phyloP scores from a whole-genome alignment of 1,140 invertebrate species.

The Sminthurinus signatus region DNA sequence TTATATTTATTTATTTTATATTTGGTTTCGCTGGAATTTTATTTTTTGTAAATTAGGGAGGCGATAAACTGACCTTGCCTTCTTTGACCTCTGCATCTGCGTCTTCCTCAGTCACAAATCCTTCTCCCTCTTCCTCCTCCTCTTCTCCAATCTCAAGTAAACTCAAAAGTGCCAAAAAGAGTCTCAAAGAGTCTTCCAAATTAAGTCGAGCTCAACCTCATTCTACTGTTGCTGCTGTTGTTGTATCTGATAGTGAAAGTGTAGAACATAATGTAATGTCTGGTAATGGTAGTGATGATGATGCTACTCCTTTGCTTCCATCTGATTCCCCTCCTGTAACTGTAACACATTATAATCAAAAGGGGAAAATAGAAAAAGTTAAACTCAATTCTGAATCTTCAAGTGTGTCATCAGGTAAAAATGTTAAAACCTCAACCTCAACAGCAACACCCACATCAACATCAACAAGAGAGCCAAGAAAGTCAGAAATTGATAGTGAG shows the following conservation, averaged over 20 bases:
- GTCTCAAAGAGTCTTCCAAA: neutral
- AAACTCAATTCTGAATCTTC: conserved; percentile 34
- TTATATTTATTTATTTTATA: too few species aligned
- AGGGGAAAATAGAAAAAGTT: conserved; percentile 49
- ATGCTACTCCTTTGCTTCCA: conserved; percentile 25
- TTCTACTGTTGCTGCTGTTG: conserved; percentile 1
- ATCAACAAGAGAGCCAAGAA: neutral
- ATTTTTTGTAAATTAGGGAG: too few species aligned
- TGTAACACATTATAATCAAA: conserved; percentile 53
- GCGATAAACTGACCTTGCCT: conserved; percentile 62
- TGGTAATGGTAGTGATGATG: conserved; percentile 24
- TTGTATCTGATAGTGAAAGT: conserved; percentile 11
- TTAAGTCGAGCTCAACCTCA: conserved; percentile 37
- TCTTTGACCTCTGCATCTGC: conserved; percentile 45
- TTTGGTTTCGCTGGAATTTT: conserved; percentile 26
- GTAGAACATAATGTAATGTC: conserved; percentile 43
- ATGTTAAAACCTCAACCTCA: neutral
- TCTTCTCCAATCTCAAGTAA: neutral
- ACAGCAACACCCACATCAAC: neutral
- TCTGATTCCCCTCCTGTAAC: conserved; percentile 48
- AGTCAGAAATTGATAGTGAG: neutral
- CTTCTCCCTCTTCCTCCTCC: conserved; percentile 1
- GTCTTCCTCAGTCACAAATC: neutral
- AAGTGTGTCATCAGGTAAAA: conserved; percentile 41
- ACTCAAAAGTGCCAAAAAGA: conserved; percentile 36